A percentile compares a stretch with the other conserved stretches of the same genome.
Evolutionary conservation across 2,888 invertebrate species (phyloP).

Genomic region (Craniophora ligustri): DNA sequence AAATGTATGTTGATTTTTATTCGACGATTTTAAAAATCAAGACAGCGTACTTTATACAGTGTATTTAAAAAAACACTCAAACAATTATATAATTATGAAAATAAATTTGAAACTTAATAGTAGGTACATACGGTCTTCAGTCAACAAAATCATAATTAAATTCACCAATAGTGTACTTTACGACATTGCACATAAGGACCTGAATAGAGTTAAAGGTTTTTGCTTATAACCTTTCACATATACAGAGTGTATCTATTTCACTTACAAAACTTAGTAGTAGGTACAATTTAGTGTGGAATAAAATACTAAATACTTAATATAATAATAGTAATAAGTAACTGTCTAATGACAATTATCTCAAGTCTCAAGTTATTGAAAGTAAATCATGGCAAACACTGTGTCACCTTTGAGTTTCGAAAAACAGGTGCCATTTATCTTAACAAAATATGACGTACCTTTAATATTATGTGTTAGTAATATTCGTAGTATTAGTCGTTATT

Average conservation of each 20-base stretch:
- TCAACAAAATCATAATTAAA: conserved; percentile 15
- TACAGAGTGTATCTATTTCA: conserved; percentile 31
- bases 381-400: background rate
- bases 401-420: background rate
- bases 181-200: conserved; percentile 9
- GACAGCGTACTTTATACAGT: conserved; percentile 10
- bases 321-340: too few relatives aligned
- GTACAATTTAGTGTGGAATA: too few relatives aligned
- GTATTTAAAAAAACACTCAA: conserved; percentile 20
- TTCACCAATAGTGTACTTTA: conserved; percentile 25
- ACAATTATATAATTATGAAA: conserved; percentile 42
- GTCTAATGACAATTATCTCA: too few relatives aligned
- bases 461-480: too few relatives aligned
- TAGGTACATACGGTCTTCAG: conserved; percentile 23
- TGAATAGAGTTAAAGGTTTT: conserved; percentile 16
- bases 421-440: background rate
- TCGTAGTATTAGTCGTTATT: too few relatives aligned
- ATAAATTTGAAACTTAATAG: conserved; percentile 42
- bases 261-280: background rate
- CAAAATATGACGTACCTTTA: background rate
- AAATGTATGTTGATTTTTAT: too few relatives aligned
- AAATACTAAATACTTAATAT: too few relatives aligned
- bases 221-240: conserved; percentile 22
- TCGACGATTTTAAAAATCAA: too few relatives aligned
- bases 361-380: too few relatives aligned